A percentile compares a stretch with the other conserved stretches of the same genome.
These are phyloP conservation scores for Apogon talboti DNA, from an alignment of 2,797 vertebrate species.

Conservation along the genomic window DNA sequence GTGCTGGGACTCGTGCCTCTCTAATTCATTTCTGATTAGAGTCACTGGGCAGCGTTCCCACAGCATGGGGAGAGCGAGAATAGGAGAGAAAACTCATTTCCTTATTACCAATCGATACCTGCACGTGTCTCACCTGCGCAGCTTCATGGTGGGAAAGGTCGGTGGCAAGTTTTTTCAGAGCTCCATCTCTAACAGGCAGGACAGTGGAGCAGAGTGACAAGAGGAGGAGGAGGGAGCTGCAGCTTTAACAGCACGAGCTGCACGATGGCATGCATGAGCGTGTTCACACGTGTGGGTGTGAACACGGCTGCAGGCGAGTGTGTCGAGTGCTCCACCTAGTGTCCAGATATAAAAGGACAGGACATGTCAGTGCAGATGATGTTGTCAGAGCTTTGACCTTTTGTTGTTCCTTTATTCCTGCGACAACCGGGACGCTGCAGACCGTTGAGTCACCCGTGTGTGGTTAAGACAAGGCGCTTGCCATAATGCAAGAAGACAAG, in stretches of 20 bases:
- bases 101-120: constrained; percentile 64
- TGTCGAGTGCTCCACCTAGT: constrained; percentile 78
- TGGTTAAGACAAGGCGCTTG: constrained; percentile 18
- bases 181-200: constrained; percentile 49
- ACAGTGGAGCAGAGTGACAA: constrained; percentile 28
- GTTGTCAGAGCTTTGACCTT: constrained; percentile 47
- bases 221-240: constrained; percentile 33
- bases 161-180: constrained; percentile 24
- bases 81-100: constrained; percentile 54
- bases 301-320: constrained; percentile 28
- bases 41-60: constrained; percentile 50
- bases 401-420: constrained; percentile 47
- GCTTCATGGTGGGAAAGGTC: constrained; percentile 47
- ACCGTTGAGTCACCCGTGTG: constrained; percentile 50
- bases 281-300: constrained; percentile 49
- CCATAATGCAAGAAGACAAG: constrained; percentile 23
- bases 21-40: constrained; percentile 69
- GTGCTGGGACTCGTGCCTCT: constrained; percentile 43
- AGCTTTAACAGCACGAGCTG: constrained; percentile 50
- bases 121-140: constrained; percentile 51
- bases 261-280: constrained; percentile 47
- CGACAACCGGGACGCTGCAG: constrained; percentile 54
- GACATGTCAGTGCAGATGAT: constrained; percentile 25
- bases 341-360: constrained; percentile 26
- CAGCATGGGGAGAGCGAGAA: constrained; percentile 8